Evolutionary conservation across 2,888 invertebrate genomes (phyloP).

Genomic region (Papilio elwesi): DNA sequence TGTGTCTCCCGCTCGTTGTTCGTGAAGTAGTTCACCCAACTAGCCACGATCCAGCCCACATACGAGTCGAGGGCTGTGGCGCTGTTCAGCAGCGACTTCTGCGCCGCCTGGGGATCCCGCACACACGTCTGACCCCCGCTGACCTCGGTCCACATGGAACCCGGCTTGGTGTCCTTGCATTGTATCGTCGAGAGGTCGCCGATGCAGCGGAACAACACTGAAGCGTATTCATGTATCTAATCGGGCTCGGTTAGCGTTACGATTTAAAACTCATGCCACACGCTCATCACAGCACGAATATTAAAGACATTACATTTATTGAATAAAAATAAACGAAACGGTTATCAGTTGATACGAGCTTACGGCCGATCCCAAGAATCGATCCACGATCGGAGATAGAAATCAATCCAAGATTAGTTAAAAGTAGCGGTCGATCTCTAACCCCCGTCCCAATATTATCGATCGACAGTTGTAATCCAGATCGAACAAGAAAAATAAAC

Average conservation of each 20-base stretch:
- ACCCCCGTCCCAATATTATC: too few relatives aligned
- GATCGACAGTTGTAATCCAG: too few relatives aligned
- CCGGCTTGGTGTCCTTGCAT: constrained; percentile 68
- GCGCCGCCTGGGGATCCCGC: constrained; percentile 65
- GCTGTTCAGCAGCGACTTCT: constrained; percentile 66
- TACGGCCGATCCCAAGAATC: too few relatives aligned
- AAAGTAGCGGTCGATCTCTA: too few relatives aligned
- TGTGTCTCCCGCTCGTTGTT: constrained; percentile 69
- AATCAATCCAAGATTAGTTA: too few relatives aligned
- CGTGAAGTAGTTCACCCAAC: constrained; percentile 76
- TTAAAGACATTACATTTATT: constrained; percentile 14
- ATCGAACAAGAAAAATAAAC: too few relatives aligned
- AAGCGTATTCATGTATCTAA: constrained; percentile 58
- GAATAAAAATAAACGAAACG: too few relatives aligned
- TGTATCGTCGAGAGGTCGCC: constrained; percentile 75
- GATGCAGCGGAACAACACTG: constrained; percentile 81
- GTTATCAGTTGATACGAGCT: too few relatives aligned
- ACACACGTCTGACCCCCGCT: constrained; percentile 62
- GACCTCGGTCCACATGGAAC: constrained; percentile 49
- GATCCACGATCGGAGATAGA: too few relatives aligned
- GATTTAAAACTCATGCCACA: constrained; percentile 46
- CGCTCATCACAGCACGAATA: constrained; percentile 49
- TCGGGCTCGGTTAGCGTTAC: constrained; percentile 44
- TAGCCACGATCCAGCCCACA: constrained; percentile 76
- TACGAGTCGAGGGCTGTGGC: constrained; percentile 77